Percentiles rank a stretch among this genome's conserved stretches.
Conservation (phyloP, 2,113 vertebrate genomes). For the Turdus rufiventris region DNA sequence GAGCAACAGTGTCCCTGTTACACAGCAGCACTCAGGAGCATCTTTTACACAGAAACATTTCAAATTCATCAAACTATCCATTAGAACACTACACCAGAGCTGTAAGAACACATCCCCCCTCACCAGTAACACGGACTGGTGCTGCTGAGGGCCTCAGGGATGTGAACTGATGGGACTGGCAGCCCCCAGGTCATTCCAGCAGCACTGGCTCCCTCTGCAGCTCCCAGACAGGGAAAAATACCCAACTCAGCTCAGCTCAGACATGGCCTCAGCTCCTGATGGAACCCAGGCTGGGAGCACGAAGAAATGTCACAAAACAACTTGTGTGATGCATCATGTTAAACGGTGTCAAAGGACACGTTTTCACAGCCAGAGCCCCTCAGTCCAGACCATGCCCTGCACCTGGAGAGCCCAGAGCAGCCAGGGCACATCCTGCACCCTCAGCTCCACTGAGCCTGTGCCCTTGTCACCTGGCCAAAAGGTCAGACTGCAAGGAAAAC, state of each 20-base stretch:
- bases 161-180: accelerated
- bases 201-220: conserved; percentile 64
- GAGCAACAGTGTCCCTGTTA: accelerated
- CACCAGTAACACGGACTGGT: neutral
- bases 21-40: neutral
- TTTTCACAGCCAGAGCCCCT: neutral
- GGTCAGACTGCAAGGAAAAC: neutral
- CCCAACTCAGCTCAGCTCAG: accelerated
- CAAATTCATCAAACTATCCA: neutral
- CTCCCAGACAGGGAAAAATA: neutral
- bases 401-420: neutral
- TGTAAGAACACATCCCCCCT: too few species aligned
- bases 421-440: neutral
- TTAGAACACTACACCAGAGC: neutral
- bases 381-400: neutral
- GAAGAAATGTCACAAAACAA: neutral
- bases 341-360: neutral
- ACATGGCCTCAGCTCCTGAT: neutral
- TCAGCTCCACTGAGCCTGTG: neutral
- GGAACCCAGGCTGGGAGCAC: neutral
- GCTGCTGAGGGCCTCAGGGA: accelerated
- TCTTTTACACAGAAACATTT: neutral
- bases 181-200: neutral
- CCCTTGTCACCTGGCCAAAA: neutral
- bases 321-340: too few species aligned